Evolutionary conservation across 2,888 invertebrate species (phyloP), one percentile per base, ranked within the genome.

Genomic region (Coleophora deauratella): DNA sequence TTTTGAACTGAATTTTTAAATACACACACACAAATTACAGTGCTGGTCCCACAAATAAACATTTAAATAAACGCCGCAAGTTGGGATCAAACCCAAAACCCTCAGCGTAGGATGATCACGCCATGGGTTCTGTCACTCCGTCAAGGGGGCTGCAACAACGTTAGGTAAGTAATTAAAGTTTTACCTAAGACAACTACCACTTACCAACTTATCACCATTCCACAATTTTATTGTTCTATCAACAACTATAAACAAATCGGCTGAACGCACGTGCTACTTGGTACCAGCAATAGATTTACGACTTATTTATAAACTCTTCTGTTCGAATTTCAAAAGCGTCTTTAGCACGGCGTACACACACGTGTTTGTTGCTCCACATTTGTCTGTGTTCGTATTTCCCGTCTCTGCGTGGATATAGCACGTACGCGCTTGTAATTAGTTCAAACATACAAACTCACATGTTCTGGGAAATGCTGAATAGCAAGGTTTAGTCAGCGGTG

Each of bases 371-470:
- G 21, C 21, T 21, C 21, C 6, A 21, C 21, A 21, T 21, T 21
- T 21, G 21, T 21, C 21, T 21, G 21, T 21, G 21, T 21, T 21
- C 21, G 21, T 21, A 6, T 21, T 21, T 21, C 21, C 21, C 6
- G 21, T 21, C 21, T 21, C 21, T 21, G 21, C 6, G 21, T 21
- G 59, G 71, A 74, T 71, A 70, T 57, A 64, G 62, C 76, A 76
- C 75, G 75, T 69, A 62, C 62, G 46, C 49, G 54, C 21, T 50
- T 54, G 47, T 54, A 59, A 66, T 62, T 61, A 59, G 61, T 57
- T 53, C 55, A 52, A 52, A 53, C 62, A 65, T 71, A 65, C 64
- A 63, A 52, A 53, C 62, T 66, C 72, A 65, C 64, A 63, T 63
- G 60, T 65, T 63, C 67, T 45, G 41, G 52, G 67, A 64, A 64